Conservation (phyloP, 2,113 vertebrate genomes). For the Fulica atra region DNA sequence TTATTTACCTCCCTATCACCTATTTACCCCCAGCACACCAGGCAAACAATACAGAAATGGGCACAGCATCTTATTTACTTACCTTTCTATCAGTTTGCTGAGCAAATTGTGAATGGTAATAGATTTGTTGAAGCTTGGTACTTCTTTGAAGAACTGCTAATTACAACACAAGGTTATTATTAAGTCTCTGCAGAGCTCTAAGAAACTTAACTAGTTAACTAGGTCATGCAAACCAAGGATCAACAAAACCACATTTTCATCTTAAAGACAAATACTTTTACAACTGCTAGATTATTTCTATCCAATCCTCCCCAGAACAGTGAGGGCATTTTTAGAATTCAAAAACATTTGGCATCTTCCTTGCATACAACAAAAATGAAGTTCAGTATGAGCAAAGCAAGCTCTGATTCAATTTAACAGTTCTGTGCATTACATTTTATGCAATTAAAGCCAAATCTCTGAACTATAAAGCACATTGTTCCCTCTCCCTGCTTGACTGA, state of each 20-base stretch:
- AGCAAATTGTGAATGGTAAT: not conserved
- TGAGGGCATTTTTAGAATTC: not conserved
- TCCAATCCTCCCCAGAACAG: not conserved
- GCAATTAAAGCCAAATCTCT: not conserved
- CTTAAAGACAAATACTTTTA: not conserved
- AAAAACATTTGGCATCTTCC: not conserved
- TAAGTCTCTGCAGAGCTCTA: not conserved
- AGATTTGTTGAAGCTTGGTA: not conserved
- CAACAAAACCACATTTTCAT: not conserved
- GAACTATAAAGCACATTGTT: not conserved
- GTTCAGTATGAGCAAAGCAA: not conserved
- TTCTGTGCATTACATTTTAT: not conserved
- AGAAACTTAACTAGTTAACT: not conserved
- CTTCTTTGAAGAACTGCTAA: not conserved
- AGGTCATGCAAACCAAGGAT: not conserved
- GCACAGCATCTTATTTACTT: not conserved
- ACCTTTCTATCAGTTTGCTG: not conserved
- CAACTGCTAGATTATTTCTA: not conserved
- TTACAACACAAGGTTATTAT: not conserved
- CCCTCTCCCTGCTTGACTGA: fast-evolving
- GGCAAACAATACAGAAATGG: not conserved
- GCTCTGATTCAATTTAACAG: not conserved
- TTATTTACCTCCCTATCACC: not conserved
- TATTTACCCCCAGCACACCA: not conserved
- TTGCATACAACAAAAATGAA: not conserved